Base-by-base conservation (phyloP, 2,113 vertebrate genomes). In the Ammodytes dubius region DNA sequence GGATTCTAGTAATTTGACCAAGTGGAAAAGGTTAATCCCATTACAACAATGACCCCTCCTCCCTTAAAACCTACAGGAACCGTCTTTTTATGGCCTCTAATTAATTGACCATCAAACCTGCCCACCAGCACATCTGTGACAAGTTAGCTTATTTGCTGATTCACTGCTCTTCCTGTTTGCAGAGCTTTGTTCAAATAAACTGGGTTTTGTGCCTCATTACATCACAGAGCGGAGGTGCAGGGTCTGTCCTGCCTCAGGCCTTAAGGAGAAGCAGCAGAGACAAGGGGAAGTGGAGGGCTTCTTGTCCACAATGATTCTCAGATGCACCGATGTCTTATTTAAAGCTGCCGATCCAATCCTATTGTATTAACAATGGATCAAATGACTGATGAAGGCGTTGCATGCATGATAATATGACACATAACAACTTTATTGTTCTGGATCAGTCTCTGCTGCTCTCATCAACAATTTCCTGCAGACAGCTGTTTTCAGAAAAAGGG, bases 41-140 rank as follows among this genome's bases (percentile, higher is more conserved):
- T 92, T 93, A 92, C 65, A 72, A 47, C 61, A 39, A n/a, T 40
- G 63, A 59, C 65, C 61, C 66, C 64, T 83, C 72, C 77, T 74
- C 69, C 50, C 47, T 71, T 60, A 87, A 27, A 89, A 81, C 73
- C 71, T 70, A 71, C 77, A 88, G 78, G 88, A 86, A 74, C 57
- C 60, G 46, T 60, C 61, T 84, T 81, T 93, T 93, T 92, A 94
- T 93, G 94, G 92, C 91, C 93, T 93, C 90, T 94, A 95, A 97
- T 97, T 96, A 96, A 97, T 97, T 96, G 96, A 95, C 95, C 94
- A 96, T 97, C 95, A 96, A 96, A 96, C 94, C 94, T 94, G 94
- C 94, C 94, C 90, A 93, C 94, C 93, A 93, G 76, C 87, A 94
- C 96, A 96, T 97, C 95, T 97, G 95, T 74, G 86, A 95, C 92